Evolutionary conservation across 2,797 vertebrate genomes (phyloP).

Genomic region (Channa striata): DNA sequence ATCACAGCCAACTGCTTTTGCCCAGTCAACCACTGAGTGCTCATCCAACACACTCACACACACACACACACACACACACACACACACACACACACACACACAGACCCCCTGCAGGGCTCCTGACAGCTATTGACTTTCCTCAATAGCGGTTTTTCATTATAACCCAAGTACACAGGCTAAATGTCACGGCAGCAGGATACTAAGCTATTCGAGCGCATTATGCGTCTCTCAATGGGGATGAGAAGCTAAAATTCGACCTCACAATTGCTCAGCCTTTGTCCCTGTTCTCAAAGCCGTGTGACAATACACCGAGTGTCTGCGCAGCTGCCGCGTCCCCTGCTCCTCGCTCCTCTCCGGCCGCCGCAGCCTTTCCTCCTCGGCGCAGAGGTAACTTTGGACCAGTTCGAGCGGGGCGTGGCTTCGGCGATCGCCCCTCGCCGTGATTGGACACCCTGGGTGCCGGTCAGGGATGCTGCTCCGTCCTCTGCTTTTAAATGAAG

Average conservation of each 20-base stretch:
- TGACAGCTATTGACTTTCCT: slow-evolving; percentile 78
- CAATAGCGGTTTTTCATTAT: slow-evolving; percentile 74
- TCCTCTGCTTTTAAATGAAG: slow-evolving; percentile 77
- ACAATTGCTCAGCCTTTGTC: slow-evolving; percentile 58
- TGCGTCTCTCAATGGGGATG: slow-evolving; percentile 57
- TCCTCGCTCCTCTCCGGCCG: slow-evolving; percentile 17
- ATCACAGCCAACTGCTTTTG: slow-evolving; percentile 34
- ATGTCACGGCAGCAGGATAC: slow-evolving; percentile 70
- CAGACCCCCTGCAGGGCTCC: slow-evolving; percentile 51
- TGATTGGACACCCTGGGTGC: slow-evolving; percentile 71
- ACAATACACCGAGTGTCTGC: slow-evolving; percentile 39
- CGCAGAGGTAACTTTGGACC: slow-evolving; percentile 8
- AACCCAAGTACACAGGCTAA: slow-evolving; percentile 64
- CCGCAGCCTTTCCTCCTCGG: slow-evolving; percentile 14
- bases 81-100: slow-evolving; percentile 37
- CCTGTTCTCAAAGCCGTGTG: slow-evolving; percentile 45
- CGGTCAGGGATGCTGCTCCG: slow-evolving; percentile 62
- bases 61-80: slow-evolving; percentile 23
- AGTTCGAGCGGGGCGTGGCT: slow-evolving; percentile 51
- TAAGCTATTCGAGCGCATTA: slow-evolving; percentile 46
- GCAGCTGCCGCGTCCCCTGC: slow-evolving; percentile 53
- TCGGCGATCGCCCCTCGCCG: not conserved
- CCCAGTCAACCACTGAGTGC: slow-evolving; percentile 22
- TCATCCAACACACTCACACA: slow-evolving; percentile 21
- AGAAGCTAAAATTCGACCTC: slow-evolving; percentile 61